phyloP scores from a whole-genome alignment of 2,797 vertebrate species.

The Catharus ustulatus region DNA sequence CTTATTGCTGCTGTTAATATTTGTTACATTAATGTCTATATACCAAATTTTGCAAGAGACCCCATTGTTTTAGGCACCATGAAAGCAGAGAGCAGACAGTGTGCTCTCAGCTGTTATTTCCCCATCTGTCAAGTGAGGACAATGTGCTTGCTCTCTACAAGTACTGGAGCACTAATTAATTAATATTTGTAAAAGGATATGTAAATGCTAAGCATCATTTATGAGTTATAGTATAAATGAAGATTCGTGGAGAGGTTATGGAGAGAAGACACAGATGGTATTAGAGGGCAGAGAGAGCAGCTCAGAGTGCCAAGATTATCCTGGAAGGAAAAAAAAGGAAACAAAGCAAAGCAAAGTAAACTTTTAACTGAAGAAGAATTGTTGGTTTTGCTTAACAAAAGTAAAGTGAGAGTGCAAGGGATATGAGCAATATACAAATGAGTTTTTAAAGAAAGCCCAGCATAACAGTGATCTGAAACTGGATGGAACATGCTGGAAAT shows the following conservation, averaged over 20 bases:
- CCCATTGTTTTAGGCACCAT: not conserved
- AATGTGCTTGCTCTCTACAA: constrained; percentile 17
- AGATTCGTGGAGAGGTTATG: not conserved
- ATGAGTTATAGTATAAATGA: constrained; percentile 38
- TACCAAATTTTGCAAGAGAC: not conserved
- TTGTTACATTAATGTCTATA: not conserved
- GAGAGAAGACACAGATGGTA: not conserved
- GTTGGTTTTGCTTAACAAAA: not conserved
- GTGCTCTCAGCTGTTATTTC: constrained; percentile 31
- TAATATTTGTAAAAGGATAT: constrained; percentile 53
- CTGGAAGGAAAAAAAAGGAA: not conserved
- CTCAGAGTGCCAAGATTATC: not conserved
- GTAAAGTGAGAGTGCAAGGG: not conserved
- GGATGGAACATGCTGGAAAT: not conserved
- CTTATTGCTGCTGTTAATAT: not conserved
- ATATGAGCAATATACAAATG: not conserved
- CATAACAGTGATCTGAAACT: not conserved
- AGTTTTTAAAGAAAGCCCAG: fast-evolving
- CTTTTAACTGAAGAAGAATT: not conserved
- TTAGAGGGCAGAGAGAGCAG: not conserved
- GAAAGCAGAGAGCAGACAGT: not conserved
- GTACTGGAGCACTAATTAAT: constrained; percentile 42
- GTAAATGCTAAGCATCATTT: constrained; percentile 48
- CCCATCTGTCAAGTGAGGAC: constrained; percentile 39
- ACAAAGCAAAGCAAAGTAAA: not conserved